Evolutionary conservation across 2,113 vertebrate genomes (phyloP).

Genomic region (Oreochromis niloticus): DNA sequence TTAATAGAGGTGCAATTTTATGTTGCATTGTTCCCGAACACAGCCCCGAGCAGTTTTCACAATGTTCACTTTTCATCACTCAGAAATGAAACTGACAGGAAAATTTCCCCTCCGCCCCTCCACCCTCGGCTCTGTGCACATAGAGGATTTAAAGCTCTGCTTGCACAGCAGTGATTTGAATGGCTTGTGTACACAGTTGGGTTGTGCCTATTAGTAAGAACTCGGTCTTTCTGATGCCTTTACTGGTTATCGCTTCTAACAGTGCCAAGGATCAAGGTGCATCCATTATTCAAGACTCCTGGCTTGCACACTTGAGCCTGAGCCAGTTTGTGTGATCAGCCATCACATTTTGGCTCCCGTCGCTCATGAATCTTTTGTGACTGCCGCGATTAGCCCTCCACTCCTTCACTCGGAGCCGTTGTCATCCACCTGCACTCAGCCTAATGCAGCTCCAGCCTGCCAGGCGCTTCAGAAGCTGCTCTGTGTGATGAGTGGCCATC

Average conservation of each 20-base stretch:
- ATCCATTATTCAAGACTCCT: conserved; percentile 26
- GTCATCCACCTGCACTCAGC: not conserved
- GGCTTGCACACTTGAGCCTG: not conserved
- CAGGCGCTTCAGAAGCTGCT: conserved; percentile 2
- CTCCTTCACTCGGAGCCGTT: conserved; percentile 15
- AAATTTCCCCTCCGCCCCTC: conserved; percentile 17
- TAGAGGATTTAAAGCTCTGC: conserved; percentile 43
- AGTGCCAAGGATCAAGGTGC: conserved; percentile 22
- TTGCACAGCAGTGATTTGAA: conserved; percentile 45
- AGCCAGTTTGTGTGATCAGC: conserved; percentile 34
- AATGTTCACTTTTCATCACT: conserved; percentile 39
- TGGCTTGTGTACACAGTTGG: conserved; percentile 54
- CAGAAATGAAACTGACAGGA: conserved; percentile 54
- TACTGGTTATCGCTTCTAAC: conserved; percentile 28
- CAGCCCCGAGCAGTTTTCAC: conserved; percentile 58
- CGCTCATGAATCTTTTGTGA: not conserved
- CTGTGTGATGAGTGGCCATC: conserved; percentile 38
- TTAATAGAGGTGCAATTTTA: conserved; percentile 79
- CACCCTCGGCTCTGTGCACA: conserved; percentile 22
- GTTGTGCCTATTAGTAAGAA: conserved; percentile 44
- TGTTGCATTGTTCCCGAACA: conserved; percentile 74
- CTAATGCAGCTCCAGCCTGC: not conserved
- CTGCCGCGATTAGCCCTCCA: not conserved
- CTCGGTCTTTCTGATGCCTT: conserved; percentile 35
- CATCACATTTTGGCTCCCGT: not conserved